A percentile compares a stretch with the other conserved stretches of the same genome.
These are phyloP conservation scores for Hylia prasina DNA, from an alignment of 2,113 vertebrate species.

Conservation along the genomic window DNA sequence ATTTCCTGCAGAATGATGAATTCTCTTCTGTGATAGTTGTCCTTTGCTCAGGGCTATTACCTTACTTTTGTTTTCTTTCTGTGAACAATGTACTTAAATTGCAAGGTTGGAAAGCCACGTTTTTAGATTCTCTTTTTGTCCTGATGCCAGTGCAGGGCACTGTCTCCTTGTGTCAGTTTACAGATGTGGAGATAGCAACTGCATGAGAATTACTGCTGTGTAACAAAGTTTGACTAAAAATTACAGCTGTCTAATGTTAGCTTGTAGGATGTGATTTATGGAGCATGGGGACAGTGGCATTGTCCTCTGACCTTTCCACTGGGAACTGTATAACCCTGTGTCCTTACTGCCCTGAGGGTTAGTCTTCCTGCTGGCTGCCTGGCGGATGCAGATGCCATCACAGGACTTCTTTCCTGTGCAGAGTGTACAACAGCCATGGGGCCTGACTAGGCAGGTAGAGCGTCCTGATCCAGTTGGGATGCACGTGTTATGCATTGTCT, in stretches of 20 bases:
- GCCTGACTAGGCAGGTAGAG: accelerated
- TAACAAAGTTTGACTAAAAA: not conserved
- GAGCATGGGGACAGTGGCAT: not conserved
- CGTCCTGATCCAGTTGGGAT: not conserved
- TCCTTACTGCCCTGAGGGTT: not conserved
- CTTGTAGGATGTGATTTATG: not conserved
- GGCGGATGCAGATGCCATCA: not conserved
- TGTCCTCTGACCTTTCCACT: not conserved
- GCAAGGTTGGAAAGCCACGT: not conserved
- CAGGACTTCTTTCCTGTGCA: not conserved
- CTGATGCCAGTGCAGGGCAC: not conserved
- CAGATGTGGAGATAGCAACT: not conserved
- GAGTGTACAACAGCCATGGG: accelerated
- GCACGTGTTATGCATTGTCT: accelerated
- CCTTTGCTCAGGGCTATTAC: not conserved
- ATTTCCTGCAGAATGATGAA: not conserved
- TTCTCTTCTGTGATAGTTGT: not conserved
- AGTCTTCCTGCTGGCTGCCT: not conserved
- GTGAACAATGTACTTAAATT: not conserved
- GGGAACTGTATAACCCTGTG: not conserved
- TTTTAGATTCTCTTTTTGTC: not conserved
- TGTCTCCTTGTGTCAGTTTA: not conserved
- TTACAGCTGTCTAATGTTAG: not conserved
- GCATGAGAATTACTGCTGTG: not conserved
- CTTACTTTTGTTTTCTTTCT: not conserved